phyloP scores from a whole-genome alignment of 2,888 invertebrate species.

The Rambutsinella grinnellia region DNA sequence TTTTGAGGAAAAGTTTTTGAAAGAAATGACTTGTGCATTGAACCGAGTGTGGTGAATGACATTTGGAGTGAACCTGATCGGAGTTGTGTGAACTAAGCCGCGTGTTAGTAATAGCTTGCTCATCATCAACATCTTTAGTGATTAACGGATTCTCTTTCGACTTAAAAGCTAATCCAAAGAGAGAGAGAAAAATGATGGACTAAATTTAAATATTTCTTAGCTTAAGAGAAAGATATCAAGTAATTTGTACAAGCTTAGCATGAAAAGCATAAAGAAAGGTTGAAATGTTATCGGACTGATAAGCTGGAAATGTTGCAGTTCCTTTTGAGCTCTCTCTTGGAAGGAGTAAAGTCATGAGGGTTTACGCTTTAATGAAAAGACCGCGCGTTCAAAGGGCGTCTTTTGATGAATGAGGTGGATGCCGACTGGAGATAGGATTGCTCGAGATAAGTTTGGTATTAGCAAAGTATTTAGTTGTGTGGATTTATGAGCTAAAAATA shows the following conservation, averaged over 20 bases:
- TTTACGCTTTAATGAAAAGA: neutral
- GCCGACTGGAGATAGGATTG: conserved; percentile 20
- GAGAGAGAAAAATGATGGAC: no score
- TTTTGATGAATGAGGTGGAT: neutral
- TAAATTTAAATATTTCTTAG: no score
- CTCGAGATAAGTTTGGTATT: no score
- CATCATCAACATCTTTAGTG: conserved; percentile 3
- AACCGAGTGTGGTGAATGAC: conserved; percentile 35
- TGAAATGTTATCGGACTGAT: conserved; percentile 40
- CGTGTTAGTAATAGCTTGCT: conserved; percentile 49
- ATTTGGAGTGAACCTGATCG: conserved; percentile 22
- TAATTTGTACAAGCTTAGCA: neutral
- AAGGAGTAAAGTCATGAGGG: neutral
- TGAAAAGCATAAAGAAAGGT: neutral
- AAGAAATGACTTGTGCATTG: conserved; percentile 9
- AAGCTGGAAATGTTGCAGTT: conserved; percentile 22
- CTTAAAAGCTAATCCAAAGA: no score
- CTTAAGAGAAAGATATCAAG: neutral
- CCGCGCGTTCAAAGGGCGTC: conserved; percentile 51
- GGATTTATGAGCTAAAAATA: no score
- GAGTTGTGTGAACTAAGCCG: conserved; percentile 23
- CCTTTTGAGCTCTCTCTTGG: neutral
- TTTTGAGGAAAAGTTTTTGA: neutral
- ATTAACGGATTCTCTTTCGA: neutral
- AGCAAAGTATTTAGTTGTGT: no score